A percentile compares a stretch with the other conserved stretches of the same genome.
These are phyloP conservation scores for Drosophila trichaetosa DNA, from an alignment of 2,888 invertebrate genomes.

Conservation along the genomic window DNA sequence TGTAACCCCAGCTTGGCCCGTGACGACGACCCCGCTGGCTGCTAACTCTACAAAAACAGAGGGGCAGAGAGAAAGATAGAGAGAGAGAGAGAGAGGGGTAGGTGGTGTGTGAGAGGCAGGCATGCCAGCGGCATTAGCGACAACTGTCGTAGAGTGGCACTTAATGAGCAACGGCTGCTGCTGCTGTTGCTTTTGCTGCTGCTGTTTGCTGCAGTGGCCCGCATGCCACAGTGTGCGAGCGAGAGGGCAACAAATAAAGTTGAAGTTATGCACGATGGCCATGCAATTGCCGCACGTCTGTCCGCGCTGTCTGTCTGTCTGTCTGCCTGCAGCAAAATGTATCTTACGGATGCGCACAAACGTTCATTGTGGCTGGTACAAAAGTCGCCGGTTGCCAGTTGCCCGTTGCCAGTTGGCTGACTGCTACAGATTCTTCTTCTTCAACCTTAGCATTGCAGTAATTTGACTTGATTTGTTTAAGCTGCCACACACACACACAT, in stretches of 20 bases:
- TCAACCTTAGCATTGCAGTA: conserved; percentile 68
- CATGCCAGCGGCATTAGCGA: conserved; percentile 75
- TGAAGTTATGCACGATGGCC: conserved; percentile 78
- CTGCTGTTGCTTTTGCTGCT: conserved; percentile 36
- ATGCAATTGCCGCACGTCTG: conserved; percentile 66
- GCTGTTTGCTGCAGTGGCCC: conserved; percentile 60
- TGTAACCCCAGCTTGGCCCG: conserved; percentile 69
- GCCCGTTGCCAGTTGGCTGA: conserved; percentile 60
- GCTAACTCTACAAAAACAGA: conserved; percentile 9
- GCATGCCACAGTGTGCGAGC: conserved; percentile 68
- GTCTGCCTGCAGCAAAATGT: conserved; percentile 54
- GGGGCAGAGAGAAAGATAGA: neutral
- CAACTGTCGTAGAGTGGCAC: conserved; percentile 80
- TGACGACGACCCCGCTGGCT: conserved; percentile 63
- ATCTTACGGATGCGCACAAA: conserved; percentile 74
- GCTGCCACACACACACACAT: conserved; percentile 67
- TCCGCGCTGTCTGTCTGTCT: neutral
- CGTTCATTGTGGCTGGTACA: conserved; percentile 71
- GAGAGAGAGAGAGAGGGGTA: neutral
- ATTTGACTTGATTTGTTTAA: conserved; percentile 79
- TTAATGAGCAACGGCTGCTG: conserved; percentile 77
- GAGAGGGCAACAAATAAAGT: conserved; percentile 65
- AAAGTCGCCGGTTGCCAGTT: conserved; percentile 47
- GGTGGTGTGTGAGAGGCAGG: conserved; percentile 18
- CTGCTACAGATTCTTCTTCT: conserved; percentile 70